phyloP scores from a whole-genome alignment of 1,140 invertebrate species.

The Ceratoteleas bidentatus region DNA sequence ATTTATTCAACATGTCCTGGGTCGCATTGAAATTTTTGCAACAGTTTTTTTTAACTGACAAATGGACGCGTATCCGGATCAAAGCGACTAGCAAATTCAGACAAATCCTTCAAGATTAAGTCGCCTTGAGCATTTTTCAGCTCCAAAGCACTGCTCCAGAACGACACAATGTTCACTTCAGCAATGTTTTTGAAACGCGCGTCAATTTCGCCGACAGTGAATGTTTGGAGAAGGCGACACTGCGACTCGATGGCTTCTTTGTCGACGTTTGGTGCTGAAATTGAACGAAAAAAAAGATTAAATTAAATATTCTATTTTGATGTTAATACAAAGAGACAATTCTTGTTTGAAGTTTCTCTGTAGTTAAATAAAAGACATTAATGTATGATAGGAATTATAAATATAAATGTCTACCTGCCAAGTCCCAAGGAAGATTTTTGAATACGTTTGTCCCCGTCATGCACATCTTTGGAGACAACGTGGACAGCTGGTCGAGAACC shows the following conservation, averaged over 20 bases:
- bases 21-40: too few relatives aligned
- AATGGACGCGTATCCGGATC: constrained; percentile 14
- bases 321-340: neutral
- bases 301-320: neutral
- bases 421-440: constrained; percentile 26
- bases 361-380: constrained; percentile 1
- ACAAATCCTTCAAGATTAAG: constrained; percentile 27
- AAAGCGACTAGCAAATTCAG: constrained; percentile 24
- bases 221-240: constrained; percentile 13
- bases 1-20: too few relatives aligned
- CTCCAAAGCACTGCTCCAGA: constrained; percentile 17
- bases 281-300: constrained; percentile 2
- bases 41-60: too few relatives aligned
- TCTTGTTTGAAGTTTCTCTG: neutral
- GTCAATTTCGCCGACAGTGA: neutral
- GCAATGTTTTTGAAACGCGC: neutral
- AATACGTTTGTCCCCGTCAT: constrained; percentile 4
- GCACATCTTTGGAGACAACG: constrained; percentile 2
- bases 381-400: neutral
- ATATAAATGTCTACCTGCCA: constrained; percentile 11
- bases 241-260: constrained; percentile 14
- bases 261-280: constrained; percentile 12
- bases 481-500: too few relatives aligned
- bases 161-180: constrained; percentile 2
- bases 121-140: constrained; percentile 37